Conservation (phyloP, 2,113 vertebrate species). For the Abramis brama region DNA sequence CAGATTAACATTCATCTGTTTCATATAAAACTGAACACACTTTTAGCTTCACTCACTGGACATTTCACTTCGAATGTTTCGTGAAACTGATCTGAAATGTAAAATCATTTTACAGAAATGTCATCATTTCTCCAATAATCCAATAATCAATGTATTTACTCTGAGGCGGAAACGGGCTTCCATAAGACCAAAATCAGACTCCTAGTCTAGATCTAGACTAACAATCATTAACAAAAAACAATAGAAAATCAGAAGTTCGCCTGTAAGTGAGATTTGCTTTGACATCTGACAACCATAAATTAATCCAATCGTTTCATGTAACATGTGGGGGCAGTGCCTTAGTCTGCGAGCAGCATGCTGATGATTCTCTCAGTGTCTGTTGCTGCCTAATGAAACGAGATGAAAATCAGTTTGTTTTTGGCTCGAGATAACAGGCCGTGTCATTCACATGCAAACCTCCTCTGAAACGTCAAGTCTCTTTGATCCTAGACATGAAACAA, state of each 20-base stretch:
- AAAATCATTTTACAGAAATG: not conserved
- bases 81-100: not conserved
- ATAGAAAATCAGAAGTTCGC: not conserved
- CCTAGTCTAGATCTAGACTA: conserved; percentile 1
- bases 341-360: conserved; percentile 18
- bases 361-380: conserved; percentile 30
- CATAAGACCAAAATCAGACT: not conserved
- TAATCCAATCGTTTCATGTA: conserved; percentile 32
- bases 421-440: conserved; percentile 54
- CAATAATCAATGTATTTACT: not conserved
- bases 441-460: conserved; percentile 51
- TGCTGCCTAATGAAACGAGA: conserved; percentile 43
- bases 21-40: not conserved
- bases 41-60: not conserved
- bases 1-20: not conserved
- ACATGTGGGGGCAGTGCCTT: conserved; percentile 21
- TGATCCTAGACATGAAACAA: conserved; percentile 59
- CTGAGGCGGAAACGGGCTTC: not conserved
- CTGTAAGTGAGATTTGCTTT: conserved; percentile 29
- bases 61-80: not conserved
- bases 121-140: not conserved
- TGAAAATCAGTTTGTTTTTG: conserved; percentile 54
- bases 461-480: conserved; percentile 48
- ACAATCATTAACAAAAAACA: not conserved
- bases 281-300: conserved; percentile 24